These are phyloP conservation scores for Austrofundulus limnaeus DNA, from an alignment of 2,113 vertebrate species.

Conservation along the genomic window DNA sequence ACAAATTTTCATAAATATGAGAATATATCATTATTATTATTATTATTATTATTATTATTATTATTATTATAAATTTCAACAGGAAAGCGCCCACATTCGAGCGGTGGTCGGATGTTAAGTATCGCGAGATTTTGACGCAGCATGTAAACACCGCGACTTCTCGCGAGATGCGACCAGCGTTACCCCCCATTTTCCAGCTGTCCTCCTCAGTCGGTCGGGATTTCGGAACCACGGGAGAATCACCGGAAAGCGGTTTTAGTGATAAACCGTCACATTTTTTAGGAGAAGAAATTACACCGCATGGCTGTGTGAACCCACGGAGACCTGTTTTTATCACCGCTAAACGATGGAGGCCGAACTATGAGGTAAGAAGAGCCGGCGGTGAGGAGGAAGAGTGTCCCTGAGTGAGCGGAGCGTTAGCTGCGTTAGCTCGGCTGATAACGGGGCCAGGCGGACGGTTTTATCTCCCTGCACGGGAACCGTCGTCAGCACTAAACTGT, in stretches of 20 bases:
- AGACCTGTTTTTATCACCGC: conserved; percentile 6
- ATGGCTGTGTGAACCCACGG: conserved; percentile 17
- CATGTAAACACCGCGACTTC: fast-evolving
- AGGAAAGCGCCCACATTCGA: too few species aligned
- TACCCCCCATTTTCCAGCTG: conserved; percentile 77
- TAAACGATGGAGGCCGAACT: conserved; percentile 52
- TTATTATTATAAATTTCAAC: too few species aligned
- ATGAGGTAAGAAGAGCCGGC: conserved; percentile 64
- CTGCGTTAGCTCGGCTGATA: conserved; percentile 45
- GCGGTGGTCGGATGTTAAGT: too few species aligned
- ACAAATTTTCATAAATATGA: too few species aligned
- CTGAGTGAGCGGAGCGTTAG: conserved; percentile 63
- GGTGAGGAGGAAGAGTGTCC: conserved; percentile 61
- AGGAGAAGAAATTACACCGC: neutral
- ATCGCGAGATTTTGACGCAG: conserved; percentile 18
- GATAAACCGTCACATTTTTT: conserved; percentile 21
- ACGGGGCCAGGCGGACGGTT: neutral
- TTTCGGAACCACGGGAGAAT: conserved; percentile 47
- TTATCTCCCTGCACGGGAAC: neutral
- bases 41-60: too few species aligned
- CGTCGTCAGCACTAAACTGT: neutral
- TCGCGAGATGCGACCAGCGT: conserved; percentile 58
- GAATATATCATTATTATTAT: too few species aligned
- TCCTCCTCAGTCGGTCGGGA: conserved; percentile 58
- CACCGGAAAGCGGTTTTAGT: conserved; percentile 42